Evolutionary conservation across 2,113 vertebrate species (phyloP).

Genomic region (Plectropomus leopardus): DNA sequence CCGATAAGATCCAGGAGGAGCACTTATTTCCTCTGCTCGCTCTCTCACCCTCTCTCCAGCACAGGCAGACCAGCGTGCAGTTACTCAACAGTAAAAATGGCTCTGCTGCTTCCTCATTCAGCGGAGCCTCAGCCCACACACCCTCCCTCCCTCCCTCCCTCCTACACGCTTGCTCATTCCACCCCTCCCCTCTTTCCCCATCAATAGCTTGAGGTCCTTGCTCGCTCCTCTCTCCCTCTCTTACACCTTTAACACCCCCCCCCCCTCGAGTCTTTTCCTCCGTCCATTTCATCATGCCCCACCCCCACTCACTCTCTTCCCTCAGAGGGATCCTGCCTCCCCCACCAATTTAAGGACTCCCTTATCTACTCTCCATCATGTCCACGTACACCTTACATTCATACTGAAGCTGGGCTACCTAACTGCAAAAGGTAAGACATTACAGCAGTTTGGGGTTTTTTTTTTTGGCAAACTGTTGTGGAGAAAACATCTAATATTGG

Average conservation of each 20-base stretch:
- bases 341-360: slow-evolving; percentile 62
- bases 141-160: slow-evolving; percentile 70
- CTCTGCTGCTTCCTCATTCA: slow-evolving; percentile 88
- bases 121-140: slow-evolving; percentile 82
- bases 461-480: neutral
- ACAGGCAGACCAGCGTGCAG: slow-evolving; percentile 79
- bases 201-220: slow-evolving; percentile 77
- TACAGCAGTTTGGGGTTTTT: neutral
- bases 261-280: slow-evolving; percentile 74
- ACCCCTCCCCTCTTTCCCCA: slow-evolving; percentile 74
- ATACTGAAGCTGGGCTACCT: slow-evolving; percentile 52
- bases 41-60: slow-evolving; percentile 71
- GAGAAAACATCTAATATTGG: neutral
- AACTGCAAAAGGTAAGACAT: slow-evolving; percentile 10
- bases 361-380: slow-evolving; percentile 56
- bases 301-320: slow-evolving; percentile 73
- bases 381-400: slow-evolving; percentile 36
- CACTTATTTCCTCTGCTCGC: slow-evolving; percentile 69
- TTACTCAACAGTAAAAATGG: slow-evolving; percentile 88
- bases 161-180: slow-evolving; percentile 68
- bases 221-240: slow-evolving; percentile 59
- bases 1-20: slow-evolving; percentile 61
- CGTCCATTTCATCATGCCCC: slow-evolving; percentile 77
- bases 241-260: slow-evolving; percentile 78
- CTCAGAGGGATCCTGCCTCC: slow-evolving; percentile 70